Base-by-base conservation (phyloP, 2,888 invertebrate species). In the Dicranocentrus wangi region DNA sequence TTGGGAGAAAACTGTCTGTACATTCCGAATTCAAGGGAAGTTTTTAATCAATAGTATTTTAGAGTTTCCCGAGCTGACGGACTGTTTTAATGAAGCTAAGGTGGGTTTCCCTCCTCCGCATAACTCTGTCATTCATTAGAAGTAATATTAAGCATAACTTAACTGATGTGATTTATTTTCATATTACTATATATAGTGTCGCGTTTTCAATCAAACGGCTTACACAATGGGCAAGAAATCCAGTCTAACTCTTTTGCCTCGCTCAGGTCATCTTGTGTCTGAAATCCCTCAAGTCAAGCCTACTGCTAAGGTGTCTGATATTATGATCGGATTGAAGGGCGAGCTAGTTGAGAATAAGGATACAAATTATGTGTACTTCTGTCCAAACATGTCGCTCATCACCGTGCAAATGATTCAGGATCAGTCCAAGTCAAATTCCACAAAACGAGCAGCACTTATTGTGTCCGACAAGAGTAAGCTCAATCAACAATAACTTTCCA, bases 21-120 rank as follows among this genome's bases (percentile, higher is more conserved):
- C 86, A 81, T 86, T 86, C 83, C 84, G 84, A 25, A 65, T 86
- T 28, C 79, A 79, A 51, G 86, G 86, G n/a, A 83, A 83, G 32
- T 81, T 86, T 42, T 75, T 86, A 13, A 51, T 86, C 19, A 76
- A 84, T 19, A 84, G 84, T 58, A 53, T 84, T 58, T 70, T 86
- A 21, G 86, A 86, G 71, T 61, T 69, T 39, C 86, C 85, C 15
- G 86, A 86, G 27, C 61, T 86, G 1, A 72, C 72, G 42, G 80
- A 83, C 13, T 84, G 85, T 51, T 86, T 86, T 69, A 73, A 72
- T 7, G 66, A 66, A 8, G 85, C 86, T 13, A 84, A 84, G 81
- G 86, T 84, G 78, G 28, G 0, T 13, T 13, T 51, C 51, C n/a
- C n/a, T n/a, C n/a, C n/a, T n/a, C n/a, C n/a, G n/a, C n/a, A n/a